Evolutionary conservation across 2,888 invertebrate species (phyloP).

Genomic region (Torymus texanus): DNA sequence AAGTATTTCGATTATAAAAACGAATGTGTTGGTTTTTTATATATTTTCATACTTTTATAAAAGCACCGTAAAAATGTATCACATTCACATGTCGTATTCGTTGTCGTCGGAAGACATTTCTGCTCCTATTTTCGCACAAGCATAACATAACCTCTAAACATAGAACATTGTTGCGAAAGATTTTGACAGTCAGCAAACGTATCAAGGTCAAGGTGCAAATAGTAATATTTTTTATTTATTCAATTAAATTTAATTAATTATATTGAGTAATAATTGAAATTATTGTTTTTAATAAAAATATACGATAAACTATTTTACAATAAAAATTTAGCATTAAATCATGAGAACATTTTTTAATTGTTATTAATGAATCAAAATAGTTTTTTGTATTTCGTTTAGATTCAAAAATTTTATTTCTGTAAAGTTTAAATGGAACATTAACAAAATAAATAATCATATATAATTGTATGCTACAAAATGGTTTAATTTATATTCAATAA

Average conservation of each 20-base stretch:
- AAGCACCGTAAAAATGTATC: neutral
- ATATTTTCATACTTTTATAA: constrained; percentile 38
- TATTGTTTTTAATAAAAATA: too few species aligned
- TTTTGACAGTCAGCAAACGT: neutral
- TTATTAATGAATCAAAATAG: neutral
- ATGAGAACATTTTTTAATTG: neutral
- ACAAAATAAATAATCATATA: too few species aligned
- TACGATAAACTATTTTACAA: too few species aligned
- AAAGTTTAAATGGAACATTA: too few species aligned
- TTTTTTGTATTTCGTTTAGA: neutral
- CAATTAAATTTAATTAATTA: too few species aligned
- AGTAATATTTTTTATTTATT: neutral
- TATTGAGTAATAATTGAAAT: too few species aligned
- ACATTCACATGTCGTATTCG: constrained; percentile 34
- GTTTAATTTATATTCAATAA: too few species aligned
- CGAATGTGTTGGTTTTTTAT: constrained; percentile 28
- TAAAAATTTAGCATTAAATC: neutral
- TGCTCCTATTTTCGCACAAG: constrained; percentile 38
- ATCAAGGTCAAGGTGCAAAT: constrained; percentile 69
- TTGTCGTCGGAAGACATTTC: constrained; percentile 32
- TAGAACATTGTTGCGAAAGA: constrained; percentile 45
- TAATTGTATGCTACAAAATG: too few species aligned
- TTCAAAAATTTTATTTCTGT: neutral
- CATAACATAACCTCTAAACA: constrained; percentile 52
- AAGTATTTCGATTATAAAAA: constrained; percentile 35